phyloP scores from a whole-genome alignment of 2,888 invertebrate species.

The Tigriopus californicus region DNA sequence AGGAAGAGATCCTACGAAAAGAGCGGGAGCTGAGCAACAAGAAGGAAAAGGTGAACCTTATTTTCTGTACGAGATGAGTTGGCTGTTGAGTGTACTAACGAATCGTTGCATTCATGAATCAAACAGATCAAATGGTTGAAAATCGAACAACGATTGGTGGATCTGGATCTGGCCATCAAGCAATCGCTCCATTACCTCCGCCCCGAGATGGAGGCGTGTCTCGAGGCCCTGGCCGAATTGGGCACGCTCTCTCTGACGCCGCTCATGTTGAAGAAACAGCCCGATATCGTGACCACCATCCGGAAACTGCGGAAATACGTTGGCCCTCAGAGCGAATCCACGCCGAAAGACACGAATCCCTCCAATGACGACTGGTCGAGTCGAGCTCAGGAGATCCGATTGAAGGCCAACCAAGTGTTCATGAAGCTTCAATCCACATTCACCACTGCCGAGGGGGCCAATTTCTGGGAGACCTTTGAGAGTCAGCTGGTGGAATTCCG shows the following conservation, averaged over 20 bases:
- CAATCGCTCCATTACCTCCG: not conserved
- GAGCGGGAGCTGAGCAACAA: not conserved
- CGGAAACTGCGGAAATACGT: constrained; percentile 24
- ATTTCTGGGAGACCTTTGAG: constrained; percentile 99
- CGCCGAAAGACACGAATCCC: not conserved
- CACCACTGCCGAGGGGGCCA: constrained; percentile 87
- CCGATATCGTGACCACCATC: constrained; percentile 27
- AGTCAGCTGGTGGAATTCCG: constrained; percentile 92
- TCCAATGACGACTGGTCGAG: not conserved
- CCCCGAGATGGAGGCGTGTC: constrained; percentile 4
- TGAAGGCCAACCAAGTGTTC: constrained; percentile 27
- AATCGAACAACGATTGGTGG: constrained; percentile 8
- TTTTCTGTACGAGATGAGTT: not conserved
- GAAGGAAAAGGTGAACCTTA: not conserved
- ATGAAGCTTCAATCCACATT: constrained; percentile 40
- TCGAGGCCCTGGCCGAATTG: constrained; percentile 24
- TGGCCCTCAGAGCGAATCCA: constrained; percentile 1
- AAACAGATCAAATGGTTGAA: constrained; percentile 8
- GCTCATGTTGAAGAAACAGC: constrained; percentile 27
- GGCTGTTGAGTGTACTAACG: not conserved
- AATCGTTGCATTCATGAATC: not conserved
- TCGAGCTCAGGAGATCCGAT: constrained; percentile 21
- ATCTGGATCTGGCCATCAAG: constrained; percentile 8
- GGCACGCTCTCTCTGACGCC: constrained; percentile 24
- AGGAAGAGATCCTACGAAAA: constrained; percentile 1